Base-by-base conservation (phyloP, 2,888 invertebrate species). In the Nematopogon swammerdamellus region DNA sequence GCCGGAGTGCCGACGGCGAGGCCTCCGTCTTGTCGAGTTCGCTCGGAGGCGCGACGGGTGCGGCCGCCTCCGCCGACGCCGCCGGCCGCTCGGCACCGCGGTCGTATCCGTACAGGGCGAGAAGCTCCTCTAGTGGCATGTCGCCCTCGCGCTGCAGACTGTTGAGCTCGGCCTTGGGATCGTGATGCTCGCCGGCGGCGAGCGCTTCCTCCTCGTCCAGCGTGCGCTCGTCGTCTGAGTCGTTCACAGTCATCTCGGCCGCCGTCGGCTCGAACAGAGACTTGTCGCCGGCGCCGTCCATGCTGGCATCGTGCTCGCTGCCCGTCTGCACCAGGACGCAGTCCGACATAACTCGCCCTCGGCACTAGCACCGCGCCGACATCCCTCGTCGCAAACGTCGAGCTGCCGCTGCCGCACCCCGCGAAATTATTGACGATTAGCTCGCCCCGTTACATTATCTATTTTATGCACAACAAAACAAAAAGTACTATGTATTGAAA, bases 171-270 rank as follows among this genome's bases (percentile, higher is more conserved):
- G 91, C 91, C 62, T 89, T 87, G 46, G 92, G 88, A 71, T 95
- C 95, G 60, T 89, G 87, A 46, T 84, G 79, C 73, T 92, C 92
- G 55, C 89, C 88, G 60, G 92, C 92, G 58, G 94, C 95, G 67
- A 96, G 74, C 47, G 94, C 95, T 82, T 97, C 97, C 82, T 97
- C 97, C 80, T 97, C 97, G 69, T 96, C 97, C 67, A 97, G 70
- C 54, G 97, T 97, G 68, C 92, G 86, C 69, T 97, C 97, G 81
- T 97, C 97, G 72, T 97, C 97, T 76, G 93, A 96, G 74, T 97
- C 97, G 85, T 97, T 92, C 55, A 96, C 91, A 84, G 97, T 89
- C 95, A 97, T 95, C 72, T 96, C 96, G 67, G 94, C 88, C 67
- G 94, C 88, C 56, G 93, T 88, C 55, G 96, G 95, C 72, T 95